phyloP scores from a whole-genome alignment of 2,888 invertebrate species.

The Noctua janthina region DNA sequence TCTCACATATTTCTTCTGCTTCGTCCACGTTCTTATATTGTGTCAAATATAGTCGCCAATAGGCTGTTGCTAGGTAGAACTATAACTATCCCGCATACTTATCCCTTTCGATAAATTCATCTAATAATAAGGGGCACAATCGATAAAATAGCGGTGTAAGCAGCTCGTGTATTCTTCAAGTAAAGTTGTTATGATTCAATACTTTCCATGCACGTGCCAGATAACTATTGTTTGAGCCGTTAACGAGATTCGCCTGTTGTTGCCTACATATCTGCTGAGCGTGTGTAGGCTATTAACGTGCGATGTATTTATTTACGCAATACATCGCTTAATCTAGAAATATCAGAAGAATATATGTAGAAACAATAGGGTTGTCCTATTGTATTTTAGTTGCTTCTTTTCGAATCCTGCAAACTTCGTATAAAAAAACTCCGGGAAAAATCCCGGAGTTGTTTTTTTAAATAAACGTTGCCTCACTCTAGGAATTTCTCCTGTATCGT shows the following conservation, averaged over 20 bases:
- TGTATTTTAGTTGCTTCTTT: not conserved
- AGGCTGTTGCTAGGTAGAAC: not conserved
- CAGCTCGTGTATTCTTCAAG: slow-evolving; percentile 42
- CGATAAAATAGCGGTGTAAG: slow-evolving; percentile 18
- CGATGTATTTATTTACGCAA: slow-evolving; percentile 18
- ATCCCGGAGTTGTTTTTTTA: not conserved
- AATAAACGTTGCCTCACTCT: no score
- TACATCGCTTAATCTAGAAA: not conserved
- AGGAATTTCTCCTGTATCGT: no score
- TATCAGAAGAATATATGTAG: not conserved
- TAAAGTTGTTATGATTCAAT: slow-evolving; percentile 35
- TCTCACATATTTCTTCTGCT: not conserved
- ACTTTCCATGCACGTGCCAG: slow-evolving; percentile 47
- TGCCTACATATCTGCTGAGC: slow-evolving; percentile 33
- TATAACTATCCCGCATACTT: not conserved
- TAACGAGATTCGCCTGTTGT: slow-evolving; percentile 47
- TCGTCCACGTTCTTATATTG: not conserved
- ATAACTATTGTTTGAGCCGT: slow-evolving; percentile 43
- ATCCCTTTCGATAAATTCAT: not conserved
- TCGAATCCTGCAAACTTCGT: not conserved
- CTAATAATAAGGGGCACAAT: not conserved
- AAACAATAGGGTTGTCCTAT: slow-evolving; percentile 2
- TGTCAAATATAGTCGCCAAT: not conserved
- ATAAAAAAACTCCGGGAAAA: no score
- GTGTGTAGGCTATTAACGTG: slow-evolving; percentile 46